These are phyloP conservation scores for Standfussiana lucernea DNA, from an alignment of 2,888 invertebrate species.

Conservation along the genomic window DNA sequence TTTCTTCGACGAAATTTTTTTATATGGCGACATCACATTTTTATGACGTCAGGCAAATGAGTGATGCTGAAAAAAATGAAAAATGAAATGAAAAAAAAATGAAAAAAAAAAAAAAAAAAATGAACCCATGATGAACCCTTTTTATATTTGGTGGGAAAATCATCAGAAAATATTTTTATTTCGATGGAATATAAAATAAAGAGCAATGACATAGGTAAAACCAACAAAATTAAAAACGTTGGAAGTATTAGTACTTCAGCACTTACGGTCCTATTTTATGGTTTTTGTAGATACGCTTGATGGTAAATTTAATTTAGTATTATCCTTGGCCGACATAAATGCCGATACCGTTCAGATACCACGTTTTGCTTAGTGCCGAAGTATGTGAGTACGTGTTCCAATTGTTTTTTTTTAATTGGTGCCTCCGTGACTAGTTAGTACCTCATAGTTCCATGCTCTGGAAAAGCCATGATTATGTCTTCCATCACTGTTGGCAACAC, in stretches of 20 bases:
- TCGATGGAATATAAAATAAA: no score
- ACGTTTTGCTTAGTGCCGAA: neutral
- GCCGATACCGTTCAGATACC: no score
- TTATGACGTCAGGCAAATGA: slow-evolving; percentile 56
- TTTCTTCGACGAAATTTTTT: slow-evolving; percentile 53
- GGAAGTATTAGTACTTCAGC: neutral
- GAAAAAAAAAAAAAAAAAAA: no score
- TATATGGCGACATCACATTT: slow-evolving; percentile 71
- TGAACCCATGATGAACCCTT: neutral
- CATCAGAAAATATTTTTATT: neutral
- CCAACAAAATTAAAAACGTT: neutral
- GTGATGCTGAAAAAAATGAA: no score
- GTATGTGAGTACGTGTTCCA: neutral
- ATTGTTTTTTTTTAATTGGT: neutral
- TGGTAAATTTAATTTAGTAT: neutral
- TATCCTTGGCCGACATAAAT: no score
- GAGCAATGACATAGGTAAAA: neutral
- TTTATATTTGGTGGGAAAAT: neutral
- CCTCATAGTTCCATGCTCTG: neutral
- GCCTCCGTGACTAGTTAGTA: neutral
- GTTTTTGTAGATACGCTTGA: neutral
- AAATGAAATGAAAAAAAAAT: no score
- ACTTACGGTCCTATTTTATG: neutral
- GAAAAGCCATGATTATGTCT: neutral
- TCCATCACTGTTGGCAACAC: neutral